Conservation (phyloP, 23 tunicate species). For the Ascidia mentula region DNA sequence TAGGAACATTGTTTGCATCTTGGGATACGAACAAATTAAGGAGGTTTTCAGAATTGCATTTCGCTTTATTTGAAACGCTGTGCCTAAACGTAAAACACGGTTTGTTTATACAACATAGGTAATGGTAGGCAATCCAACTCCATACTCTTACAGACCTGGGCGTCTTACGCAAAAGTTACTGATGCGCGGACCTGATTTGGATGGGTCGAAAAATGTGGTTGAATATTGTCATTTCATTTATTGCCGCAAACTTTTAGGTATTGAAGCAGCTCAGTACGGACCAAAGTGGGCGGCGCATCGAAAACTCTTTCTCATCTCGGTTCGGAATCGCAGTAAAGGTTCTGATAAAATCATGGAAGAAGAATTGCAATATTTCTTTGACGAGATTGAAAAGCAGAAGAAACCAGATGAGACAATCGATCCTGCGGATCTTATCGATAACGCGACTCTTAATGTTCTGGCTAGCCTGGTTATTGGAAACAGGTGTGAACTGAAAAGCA, state of each 20-base stretch:
- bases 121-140: background rate
- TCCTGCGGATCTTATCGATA: background rate
- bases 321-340: slow-evolving; percentile 2
- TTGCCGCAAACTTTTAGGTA: slow-evolving; percentile 3
- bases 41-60: background rate
- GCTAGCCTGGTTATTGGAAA: background rate
- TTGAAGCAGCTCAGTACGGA: slow-evolving; percentile 18
- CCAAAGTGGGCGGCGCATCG: slow-evolving; percentile 38
- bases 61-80: background rate
- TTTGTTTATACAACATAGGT: too few relatives aligned
- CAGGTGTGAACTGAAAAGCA: too few relatives aligned
- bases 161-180: background rate
- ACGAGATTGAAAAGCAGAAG: background rate
- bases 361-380: slow-evolving; percentile 18
- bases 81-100: too few relatives aligned
- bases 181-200: background rate
- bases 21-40: background rate
- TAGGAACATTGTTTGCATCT: background rate
- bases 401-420: background rate
- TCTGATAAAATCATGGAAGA: slow-evolving; percentile 8
- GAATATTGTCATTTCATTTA: background rate
- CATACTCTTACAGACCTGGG: background rate
- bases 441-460: slow-evolving; percentile 18
- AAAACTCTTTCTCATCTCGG: slow-evolving; percentile 10
- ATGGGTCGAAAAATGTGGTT: background rate